These are phyloP conservation scores for Laothoe populi DNA, from an alignment of 2,888 invertebrate genomes.

Conservation along the genomic window DNA sequence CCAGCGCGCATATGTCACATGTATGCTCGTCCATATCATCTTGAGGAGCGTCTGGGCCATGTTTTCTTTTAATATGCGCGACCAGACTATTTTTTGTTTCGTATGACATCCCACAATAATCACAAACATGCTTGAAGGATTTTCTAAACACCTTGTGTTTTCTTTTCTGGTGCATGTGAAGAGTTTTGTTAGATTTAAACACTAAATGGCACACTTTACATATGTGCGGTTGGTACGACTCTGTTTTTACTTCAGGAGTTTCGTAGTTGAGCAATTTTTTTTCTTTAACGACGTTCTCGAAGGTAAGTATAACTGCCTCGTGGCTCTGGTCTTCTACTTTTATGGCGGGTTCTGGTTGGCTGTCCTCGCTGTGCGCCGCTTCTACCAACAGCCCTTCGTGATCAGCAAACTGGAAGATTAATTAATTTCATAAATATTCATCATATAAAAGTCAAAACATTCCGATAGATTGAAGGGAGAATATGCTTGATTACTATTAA, in stretches of 20 bases:
- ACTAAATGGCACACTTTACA: constrained; percentile 77
- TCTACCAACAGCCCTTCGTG: constrained; percentile 57
- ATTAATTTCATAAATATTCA: neutral
- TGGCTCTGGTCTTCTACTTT: constrained; percentile 64
- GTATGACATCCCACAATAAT: constrained; percentile 73
- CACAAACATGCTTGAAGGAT: constrained; percentile 66
- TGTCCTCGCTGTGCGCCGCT: constrained; percentile 56
- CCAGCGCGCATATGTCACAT: constrained; percentile 73
- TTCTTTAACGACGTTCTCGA: constrained; percentile 66
- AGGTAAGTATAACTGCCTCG: constrained; percentile 68
- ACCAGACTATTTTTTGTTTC: constrained; percentile 72
- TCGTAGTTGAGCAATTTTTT: constrained; percentile 40
- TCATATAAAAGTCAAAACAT: too few relatives aligned
- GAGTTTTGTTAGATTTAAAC: constrained; percentile 66
- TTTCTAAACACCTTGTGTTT: constrained; percentile 67
- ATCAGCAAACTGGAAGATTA: constrained; percentile 62
- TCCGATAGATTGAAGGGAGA: too few relatives aligned
- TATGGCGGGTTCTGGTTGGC: constrained; percentile 58
- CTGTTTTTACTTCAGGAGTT: constrained; percentile 25
- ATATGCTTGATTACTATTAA: too few relatives aligned
- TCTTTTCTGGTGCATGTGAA: constrained; percentile 70
- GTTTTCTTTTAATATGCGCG: constrained; percentile 73
- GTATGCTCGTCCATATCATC: constrained; percentile 66
- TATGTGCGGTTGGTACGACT: constrained; percentile 45
- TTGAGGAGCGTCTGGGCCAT: constrained; percentile 58